phyloP scores from a whole-genome alignment of 2,113 vertebrate genomes.

The Nycticryphes semicollaris region DNA sequence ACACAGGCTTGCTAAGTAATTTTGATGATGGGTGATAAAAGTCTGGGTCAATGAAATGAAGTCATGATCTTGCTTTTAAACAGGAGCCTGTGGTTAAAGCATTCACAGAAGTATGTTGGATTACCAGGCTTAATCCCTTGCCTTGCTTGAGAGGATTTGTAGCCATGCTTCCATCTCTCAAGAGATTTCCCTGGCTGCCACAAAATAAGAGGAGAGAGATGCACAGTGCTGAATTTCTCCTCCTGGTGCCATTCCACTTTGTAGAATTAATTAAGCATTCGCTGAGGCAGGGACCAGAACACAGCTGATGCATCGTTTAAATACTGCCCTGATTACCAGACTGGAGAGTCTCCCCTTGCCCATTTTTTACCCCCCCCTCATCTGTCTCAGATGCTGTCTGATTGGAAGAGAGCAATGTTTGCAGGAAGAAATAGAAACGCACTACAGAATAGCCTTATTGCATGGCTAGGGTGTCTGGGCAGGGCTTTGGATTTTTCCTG shows the following conservation, averaged over 20 bases:
- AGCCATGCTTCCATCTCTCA: neutral
- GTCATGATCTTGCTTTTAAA: neutral
- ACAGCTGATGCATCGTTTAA: neutral
- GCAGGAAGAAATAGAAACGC: neutral
- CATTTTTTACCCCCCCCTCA: neutral
- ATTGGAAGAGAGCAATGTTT: neutral
- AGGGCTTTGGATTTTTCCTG: neutral
- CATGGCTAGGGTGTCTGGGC: neutral
- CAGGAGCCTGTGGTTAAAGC: neutral
- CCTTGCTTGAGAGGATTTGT: slow-evolving; percentile 30
- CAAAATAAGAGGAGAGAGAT: neutral
- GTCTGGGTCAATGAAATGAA: neutral
- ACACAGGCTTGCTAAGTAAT: neutral
- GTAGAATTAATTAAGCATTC: slow-evolving; percentile 18
- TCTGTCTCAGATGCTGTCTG: neutral
- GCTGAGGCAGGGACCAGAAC: neutral
- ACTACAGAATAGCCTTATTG: neutral
- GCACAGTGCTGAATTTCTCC: neutral
- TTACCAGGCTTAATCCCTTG: slow-evolving; percentile 28
- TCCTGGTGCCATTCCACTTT: neutral
- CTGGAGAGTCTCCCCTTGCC: neutral
- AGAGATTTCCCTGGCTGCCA: neutral
- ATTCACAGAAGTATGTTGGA: neutral
- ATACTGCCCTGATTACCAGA: neutral
- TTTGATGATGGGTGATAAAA: neutral